phyloP scores from a whole-genome alignment of 2,888 invertebrate genomes.

The Orthosia gracilis region DNA sequence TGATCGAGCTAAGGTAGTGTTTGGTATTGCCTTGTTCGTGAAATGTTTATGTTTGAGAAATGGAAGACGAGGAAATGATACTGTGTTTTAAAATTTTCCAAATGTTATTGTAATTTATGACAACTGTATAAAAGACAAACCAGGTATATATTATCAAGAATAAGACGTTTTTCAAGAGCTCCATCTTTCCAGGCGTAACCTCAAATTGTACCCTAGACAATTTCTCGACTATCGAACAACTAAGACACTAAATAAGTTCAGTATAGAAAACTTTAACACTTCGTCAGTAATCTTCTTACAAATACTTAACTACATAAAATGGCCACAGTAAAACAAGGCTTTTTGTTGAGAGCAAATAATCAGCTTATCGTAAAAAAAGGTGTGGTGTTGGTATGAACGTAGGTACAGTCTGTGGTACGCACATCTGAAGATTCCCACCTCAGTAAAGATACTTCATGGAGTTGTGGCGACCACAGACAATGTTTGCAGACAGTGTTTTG shows the following conservation, averaged over 20 bases:
- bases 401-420: conserved; percentile 22
- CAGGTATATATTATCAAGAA: background rate
- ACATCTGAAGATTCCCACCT: conserved; percentile 53
- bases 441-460: conserved; percentile 9
- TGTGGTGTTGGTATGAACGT: conserved; percentile 63
- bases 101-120: background rate
- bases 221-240: background rate
- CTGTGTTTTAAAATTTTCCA: conserved; percentile 13
- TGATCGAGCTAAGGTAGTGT: conserved; percentile 15
- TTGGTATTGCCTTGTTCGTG: conserved; percentile 15
- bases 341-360: conserved; percentile 72
- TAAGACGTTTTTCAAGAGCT: background rate
- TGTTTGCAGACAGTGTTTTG: conserved; percentile 2
- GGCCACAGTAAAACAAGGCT: conserved; percentile 66
- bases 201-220: background rate
- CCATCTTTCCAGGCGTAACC: background rate
- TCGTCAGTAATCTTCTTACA: conserved; percentile 53
- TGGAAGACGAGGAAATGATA: background rate
- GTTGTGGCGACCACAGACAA: conserved; percentile 6
- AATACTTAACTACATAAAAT: conserved; percentile 63
- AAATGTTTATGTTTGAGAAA: conserved; percentile 17
- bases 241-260: conserved; percentile 11
- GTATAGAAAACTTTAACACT: conserved; percentile 30
- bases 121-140: background rate
- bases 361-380: conserved; percentile 72